Evolutionary conservation across 2,797 vertebrate genomes (phyloP).

Genomic region (Myotis vivesi): DNA sequence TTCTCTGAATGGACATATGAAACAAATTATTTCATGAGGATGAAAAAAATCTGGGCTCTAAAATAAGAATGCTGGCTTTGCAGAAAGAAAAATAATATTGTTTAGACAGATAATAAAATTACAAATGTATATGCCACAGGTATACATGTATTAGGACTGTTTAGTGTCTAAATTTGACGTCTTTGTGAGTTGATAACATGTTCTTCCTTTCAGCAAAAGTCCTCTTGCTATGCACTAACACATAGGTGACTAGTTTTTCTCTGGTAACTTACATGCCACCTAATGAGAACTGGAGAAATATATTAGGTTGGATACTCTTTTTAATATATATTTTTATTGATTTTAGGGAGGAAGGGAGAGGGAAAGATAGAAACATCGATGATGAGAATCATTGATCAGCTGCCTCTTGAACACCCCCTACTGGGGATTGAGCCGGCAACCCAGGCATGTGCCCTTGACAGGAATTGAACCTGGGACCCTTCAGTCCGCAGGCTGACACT

Average conservation of each 20-base stretch:
- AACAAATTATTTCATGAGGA: not conserved
- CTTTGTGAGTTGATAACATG: not conserved
- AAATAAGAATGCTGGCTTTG: not conserved
- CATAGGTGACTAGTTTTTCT: not conserved
- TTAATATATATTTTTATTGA: no score
- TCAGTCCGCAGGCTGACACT: no score
- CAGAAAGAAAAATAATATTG: not conserved
- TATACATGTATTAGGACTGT: not conserved
- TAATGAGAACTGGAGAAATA: not conserved
- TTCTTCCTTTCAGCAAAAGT: not conserved
- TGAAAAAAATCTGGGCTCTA: not conserved
- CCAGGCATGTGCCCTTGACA: no score
- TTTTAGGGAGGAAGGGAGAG: no score
- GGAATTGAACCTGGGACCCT: no score
- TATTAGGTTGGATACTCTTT: not conserved
- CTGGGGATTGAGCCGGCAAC: no score
- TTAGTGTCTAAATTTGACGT: not conserved
- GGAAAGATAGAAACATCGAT: no score
- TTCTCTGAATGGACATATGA: not conserved
- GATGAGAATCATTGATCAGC: no score
- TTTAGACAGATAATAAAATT: not conserved
- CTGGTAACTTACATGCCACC: not conserved
- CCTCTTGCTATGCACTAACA: not conserved
- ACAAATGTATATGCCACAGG: not conserved
- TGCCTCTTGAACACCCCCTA: no score